phyloP scores from a whole-genome alignment of 2,113 vertebrate species.

The Prietella phreatophila region DNA sequence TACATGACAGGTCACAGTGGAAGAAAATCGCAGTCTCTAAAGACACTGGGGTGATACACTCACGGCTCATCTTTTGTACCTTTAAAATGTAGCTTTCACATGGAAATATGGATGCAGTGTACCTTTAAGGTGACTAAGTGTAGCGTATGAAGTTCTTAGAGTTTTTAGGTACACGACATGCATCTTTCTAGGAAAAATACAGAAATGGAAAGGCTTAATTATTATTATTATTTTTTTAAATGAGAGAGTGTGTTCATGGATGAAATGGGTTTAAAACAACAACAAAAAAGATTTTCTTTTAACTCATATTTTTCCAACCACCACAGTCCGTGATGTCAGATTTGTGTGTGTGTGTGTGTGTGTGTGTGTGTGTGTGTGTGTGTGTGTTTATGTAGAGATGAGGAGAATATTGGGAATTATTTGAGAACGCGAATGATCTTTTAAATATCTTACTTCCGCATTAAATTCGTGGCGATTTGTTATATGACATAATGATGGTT shows the following conservation, averaged over 20 bases:
- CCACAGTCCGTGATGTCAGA: too few relatives aligned
- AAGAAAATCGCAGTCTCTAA: not conserved
- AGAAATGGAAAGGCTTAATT: not conserved
- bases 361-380: too few relatives aligned
- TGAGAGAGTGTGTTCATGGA: not conserved
- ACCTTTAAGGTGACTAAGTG: not conserved
- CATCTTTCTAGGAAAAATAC: not conserved
- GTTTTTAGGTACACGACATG: not conserved
- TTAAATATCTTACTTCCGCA: too few relatives aligned
- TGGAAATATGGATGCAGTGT: not conserved
- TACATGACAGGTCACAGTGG: not conserved
- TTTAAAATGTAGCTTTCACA: not conserved
- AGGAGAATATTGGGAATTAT: too few relatives aligned
- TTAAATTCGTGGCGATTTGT: too few relatives aligned
- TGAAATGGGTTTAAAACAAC: not conserved
- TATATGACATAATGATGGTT: too few relatives aligned
- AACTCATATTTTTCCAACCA: too few relatives aligned
- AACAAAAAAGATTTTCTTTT: too few relatives aligned
- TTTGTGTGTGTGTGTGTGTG: too few relatives aligned
- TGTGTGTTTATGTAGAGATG: too few relatives aligned
- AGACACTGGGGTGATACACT: not conserved
- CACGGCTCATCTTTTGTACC: not conserved
- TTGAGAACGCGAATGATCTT: too few relatives aligned
- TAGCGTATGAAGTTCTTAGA: not conserved
- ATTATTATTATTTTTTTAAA: too few relatives aligned